Conservation (phyloP, 2,888 invertebrate genomes). For the Dugesia japonica region DNA sequence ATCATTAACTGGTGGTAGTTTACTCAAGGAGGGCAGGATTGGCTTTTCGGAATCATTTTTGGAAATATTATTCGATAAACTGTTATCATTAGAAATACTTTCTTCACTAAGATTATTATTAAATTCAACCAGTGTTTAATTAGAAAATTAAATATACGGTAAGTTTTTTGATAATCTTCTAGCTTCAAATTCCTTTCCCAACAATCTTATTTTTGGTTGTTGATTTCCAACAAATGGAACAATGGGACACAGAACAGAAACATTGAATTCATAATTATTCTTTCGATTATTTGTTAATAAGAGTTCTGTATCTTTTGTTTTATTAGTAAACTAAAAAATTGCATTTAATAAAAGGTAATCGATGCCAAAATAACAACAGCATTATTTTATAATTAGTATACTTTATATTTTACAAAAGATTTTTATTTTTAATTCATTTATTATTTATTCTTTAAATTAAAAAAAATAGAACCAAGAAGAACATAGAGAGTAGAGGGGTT, state of each 20-base stretch:
- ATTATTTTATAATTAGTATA: too few relatives aligned
- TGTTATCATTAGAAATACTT: not conserved
- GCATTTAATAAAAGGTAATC: too few relatives aligned
- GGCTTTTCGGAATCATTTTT: not conserved
- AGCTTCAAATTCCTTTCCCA: not conserved
- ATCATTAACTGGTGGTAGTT: not conserved
- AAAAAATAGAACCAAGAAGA: too few relatives aligned
- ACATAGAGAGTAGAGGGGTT: too few relatives aligned
- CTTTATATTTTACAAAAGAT: too few relatives aligned
- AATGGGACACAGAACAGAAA: not conserved
- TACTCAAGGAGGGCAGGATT: not conserved
- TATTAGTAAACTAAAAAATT: too few relatives aligned
- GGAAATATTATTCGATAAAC: not conserved
- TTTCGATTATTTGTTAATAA: not conserved
- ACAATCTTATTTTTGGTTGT: not conserved
- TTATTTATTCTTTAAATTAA: too few relatives aligned
- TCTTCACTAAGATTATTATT: not conserved
- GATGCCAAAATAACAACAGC: too few relatives aligned
- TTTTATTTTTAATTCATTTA: too few relatives aligned
- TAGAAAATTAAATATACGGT: too few relatives aligned
- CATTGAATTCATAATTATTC: not conserved
- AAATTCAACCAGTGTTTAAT: too few relatives aligned
- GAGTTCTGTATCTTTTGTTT: too few relatives aligned
- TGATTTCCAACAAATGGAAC: conserved; percentile 1
- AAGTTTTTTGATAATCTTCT: not conserved